Percentiles rank a stretch among this genome's conserved stretches.
These are phyloP conservation scores for Noturus placidus DNA, from an alignment of 2,113 vertebrate species.

Conservation along the genomic window DNA sequence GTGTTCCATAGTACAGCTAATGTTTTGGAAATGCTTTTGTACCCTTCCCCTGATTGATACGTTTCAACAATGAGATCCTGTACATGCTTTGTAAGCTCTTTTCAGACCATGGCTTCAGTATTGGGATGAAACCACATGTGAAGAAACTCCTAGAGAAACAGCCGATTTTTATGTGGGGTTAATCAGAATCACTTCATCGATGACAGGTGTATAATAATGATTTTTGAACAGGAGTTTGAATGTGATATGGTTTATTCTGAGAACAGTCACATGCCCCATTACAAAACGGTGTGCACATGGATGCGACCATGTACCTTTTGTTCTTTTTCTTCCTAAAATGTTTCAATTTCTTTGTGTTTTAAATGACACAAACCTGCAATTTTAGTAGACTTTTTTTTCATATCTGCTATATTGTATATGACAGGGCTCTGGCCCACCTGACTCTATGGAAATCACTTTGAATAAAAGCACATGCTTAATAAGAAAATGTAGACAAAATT, in stretches of 20 bases:
- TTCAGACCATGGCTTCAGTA: neutral
- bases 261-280: no score
- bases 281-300: no score
- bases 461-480: neutral
- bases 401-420: neutral
- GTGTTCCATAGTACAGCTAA: neutral
- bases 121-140: neutral
- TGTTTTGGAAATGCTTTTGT: neutral
- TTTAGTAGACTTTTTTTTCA: neutral
- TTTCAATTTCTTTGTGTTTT: no score
- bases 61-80: neutral
- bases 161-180: neutral
- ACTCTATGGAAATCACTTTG: neutral
- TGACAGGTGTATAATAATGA: neutral
- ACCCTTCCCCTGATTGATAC: neutral
- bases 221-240: neutral
- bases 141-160: neutral
- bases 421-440: no score
- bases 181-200: neutral
- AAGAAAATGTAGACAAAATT: neutral
- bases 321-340: no score
- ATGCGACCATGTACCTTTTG: no score
- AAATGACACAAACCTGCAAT: no score
- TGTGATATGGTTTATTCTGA: neutral
- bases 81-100: neutral